These are phyloP conservation scores for Drosophila heteroneura DNA, from an alignment of 2,888 invertebrate species.

Conservation along the genomic window DNA sequence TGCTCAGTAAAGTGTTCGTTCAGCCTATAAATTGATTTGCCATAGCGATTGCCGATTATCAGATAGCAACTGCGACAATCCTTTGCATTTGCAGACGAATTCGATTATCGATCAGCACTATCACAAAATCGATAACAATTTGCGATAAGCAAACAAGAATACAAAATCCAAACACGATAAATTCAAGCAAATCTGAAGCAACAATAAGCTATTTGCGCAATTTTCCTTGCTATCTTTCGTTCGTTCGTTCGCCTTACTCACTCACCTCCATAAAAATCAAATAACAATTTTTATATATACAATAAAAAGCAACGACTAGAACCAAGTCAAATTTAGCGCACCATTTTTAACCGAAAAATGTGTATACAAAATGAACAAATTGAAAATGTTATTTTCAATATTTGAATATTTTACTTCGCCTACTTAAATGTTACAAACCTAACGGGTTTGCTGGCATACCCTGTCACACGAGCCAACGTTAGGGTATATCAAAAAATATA, in stretches of 20 bases:
- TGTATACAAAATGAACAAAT: not conserved
- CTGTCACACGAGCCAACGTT: not conserved
- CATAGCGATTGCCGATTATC: constrained; percentile 21
- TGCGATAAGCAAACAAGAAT: not conserved
- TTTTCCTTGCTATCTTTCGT: not conserved
- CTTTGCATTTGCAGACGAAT: not conserved
- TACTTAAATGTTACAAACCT: not conserved
- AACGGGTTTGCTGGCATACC: not conserved
- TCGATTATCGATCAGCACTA: not conserved
- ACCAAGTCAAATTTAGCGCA: not conserved
- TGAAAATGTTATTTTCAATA: not conserved
- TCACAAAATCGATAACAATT: not conserved
- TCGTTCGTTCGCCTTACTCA: not conserved
- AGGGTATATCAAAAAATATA: not conserved
- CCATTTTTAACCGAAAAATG: not conserved
- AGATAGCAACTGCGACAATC: constrained; percentile 27
- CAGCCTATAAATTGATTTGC: constrained; percentile 3
- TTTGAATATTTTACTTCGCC: not conserved
- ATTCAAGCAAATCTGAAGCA: not conserved
- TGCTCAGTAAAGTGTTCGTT: not conserved
- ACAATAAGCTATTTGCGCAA: not conserved
- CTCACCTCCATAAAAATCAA: not conserved
- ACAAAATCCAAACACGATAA: not conserved
- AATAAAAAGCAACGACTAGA: not conserved
- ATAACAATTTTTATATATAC: not conserved